A percentile compares a stretch with the other conserved stretches of the same genome.
phyloP scores from a whole-genome alignment of 2,797 vertebrate genomes.

The Sebastes reedi region DNA sequence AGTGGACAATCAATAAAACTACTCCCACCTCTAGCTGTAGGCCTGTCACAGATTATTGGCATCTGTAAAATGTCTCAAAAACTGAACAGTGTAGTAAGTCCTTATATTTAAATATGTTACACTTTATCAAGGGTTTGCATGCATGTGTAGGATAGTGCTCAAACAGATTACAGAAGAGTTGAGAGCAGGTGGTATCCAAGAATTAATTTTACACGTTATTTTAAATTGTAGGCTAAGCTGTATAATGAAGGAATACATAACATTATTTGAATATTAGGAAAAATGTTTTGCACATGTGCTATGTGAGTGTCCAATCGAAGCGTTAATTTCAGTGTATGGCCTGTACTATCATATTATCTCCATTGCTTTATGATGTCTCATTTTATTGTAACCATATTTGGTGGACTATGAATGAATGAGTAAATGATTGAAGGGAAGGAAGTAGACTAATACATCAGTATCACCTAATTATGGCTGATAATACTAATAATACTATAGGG shows the following conservation, averaged over 20 bases:
- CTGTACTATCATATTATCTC: neutral
- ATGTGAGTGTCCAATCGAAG: no score
- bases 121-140: neutral
- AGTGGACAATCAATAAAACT: constrained; percentile 18
- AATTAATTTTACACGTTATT: neutral
- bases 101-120: neutral
- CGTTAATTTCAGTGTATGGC: no score
- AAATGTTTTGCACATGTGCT: no score
- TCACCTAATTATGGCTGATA: neutral
- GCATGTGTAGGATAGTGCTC: neutral
- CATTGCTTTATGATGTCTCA: neutral
- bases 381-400: neutral
- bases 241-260: no score
- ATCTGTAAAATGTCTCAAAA: neutral
- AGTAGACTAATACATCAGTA: neutral
- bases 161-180: neutral
- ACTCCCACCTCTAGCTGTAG: neutral
- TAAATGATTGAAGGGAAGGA: neutral
- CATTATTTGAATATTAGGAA: rapidly evolving
- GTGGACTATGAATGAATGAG: neutral
- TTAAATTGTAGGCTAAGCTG: neutral
- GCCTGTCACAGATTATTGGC: neutral
- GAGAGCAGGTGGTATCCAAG: neutral
- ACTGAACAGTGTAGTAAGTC: neutral
- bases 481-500: no score